A percentile compares a stretch with the other conserved stretches of the same genome.
Conservation (phyloP, 2,797 vertebrate species). For the Lepilemur septentrionalis region DNA sequence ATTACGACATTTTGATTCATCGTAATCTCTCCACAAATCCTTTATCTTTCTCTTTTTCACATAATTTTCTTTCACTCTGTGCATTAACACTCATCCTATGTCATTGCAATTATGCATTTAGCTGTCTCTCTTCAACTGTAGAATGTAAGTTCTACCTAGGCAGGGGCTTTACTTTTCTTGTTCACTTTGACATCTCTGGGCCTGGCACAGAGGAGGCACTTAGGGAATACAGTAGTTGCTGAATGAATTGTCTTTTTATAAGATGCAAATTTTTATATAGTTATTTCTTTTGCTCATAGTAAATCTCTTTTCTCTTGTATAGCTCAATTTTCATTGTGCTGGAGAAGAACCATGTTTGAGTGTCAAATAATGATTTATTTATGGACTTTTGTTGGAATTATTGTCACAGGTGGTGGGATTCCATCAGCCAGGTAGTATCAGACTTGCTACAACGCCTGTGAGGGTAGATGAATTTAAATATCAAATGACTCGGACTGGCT, state of each 20-base stretch:
- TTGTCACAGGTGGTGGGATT: conserved; percentile 92
- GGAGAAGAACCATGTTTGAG: not conserved
- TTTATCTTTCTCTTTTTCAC: not conserved
- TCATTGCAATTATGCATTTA: not conserved
- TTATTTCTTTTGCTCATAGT: not conserved
- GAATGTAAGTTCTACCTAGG: not conserved
- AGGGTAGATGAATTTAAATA: conserved; percentile 97
- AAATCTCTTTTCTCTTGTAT: not conserved
- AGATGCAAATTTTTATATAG: not conserved
- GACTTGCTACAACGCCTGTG: conserved; percentile 91
- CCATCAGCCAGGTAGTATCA: conserved; percentile 96
- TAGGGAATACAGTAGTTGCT: not conserved
- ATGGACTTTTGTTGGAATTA: conserved; percentile 31
- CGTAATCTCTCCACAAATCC: not conserved
- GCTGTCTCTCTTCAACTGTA: not conserved
- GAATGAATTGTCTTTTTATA: not conserved
- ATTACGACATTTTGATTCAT: not conserved
- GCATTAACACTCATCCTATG: not conserved
- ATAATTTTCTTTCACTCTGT: not conserved
- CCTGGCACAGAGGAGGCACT: not conserved
- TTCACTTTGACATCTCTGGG: not conserved
- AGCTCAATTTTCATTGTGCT: not conserved
- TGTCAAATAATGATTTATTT: not conserved
- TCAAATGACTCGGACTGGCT: conserved; percentile 94
- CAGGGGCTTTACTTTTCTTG: not conserved